Evolutionary conservation across 2,113 vertebrate species (phyloP).

Genomic region (Nymphicus hollandicus): DNA sequence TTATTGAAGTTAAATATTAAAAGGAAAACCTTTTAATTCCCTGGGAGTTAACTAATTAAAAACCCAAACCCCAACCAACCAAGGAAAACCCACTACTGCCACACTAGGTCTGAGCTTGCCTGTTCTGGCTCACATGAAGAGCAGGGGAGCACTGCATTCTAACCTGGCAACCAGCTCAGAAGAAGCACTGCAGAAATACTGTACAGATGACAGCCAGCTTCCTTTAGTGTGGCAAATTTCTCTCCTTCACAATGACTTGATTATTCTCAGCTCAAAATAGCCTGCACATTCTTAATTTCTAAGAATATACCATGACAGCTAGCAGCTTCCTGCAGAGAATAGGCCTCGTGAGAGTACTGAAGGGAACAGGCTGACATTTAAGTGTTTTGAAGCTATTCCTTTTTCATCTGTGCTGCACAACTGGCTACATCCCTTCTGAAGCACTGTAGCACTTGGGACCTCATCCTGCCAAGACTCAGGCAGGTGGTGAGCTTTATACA

Average conservation of each 20-base stretch:
- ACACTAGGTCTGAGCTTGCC: not conserved
- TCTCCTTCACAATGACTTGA: not conserved
- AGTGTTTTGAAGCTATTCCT: not conserved
- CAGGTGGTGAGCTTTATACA: not conserved
- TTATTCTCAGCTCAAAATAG: not conserved
- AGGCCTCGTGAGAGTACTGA: rapidly evolving
- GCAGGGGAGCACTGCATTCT: not conserved
- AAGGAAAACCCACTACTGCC: not conserved
- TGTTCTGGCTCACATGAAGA: not conserved
- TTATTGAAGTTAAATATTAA: not conserved
- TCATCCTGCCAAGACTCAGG: not conserved
- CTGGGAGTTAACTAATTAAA: not conserved
- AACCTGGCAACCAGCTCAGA: not conserved
- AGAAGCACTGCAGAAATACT: not conserved
- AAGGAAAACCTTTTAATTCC: not conserved
- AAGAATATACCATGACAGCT: not conserved
- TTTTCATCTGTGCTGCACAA: not conserved
- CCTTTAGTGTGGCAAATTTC: not conserved
- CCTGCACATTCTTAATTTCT: not conserved
- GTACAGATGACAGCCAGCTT: not conserved
- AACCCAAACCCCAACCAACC: not conserved
- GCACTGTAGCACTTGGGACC: not conserved
- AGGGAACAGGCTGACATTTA: not conserved
- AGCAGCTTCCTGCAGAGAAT: not conserved
- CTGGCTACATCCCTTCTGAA: not conserved